Conservation (phyloP, 2,888 invertebrate genomes). For the Iphiclides podalirius region DNA sequence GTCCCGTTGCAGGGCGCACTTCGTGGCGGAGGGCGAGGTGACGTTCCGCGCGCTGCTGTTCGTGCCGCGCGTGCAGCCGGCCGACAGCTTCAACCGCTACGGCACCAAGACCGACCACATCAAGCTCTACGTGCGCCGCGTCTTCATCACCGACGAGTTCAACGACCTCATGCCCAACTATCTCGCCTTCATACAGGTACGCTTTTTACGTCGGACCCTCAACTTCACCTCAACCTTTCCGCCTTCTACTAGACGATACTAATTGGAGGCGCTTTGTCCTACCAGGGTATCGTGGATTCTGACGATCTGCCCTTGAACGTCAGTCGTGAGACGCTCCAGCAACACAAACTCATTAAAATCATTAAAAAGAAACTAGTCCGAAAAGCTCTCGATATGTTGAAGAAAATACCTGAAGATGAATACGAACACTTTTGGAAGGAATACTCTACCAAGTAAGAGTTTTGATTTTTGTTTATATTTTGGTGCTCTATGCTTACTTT, state of each 20-base stretch:
- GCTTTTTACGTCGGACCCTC: neutral
- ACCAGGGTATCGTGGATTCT: constrained; percentile 95
- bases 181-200: constrained; percentile 90
- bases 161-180: constrained; percentile 99
- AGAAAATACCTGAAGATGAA: constrained; percentile 94
- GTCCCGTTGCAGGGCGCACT: constrained; percentile 90
- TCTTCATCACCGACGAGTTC: constrained; percentile 99
- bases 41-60: constrained; percentile 98
- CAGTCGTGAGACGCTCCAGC: constrained; percentile 98
- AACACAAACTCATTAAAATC: constrained; percentile 98
- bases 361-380: constrained; percentile 99
- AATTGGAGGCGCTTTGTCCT: neutral
- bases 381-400: constrained; percentile 98
- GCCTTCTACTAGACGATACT: no score
- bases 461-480: neutral
- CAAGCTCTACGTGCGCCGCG: constrained; percentile 97
- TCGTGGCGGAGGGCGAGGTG: constrained; percentile 99
- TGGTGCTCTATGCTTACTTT: neutral
- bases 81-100: constrained; percentile 97
- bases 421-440: constrained; percentile 99
- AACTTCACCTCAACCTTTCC: no score
- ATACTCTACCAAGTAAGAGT: constrained; percentile 95
- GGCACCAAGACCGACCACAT: constrained; percentile 97
- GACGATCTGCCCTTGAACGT: constrained; percentile 99
- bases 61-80: constrained; percentile 94